Percentiles rank a stretch among this genome's conserved stretches.
Evolutionary conservation across 2,888 invertebrate genomes (phyloP).

Genomic region (Oxystoma pomonae): DNA sequence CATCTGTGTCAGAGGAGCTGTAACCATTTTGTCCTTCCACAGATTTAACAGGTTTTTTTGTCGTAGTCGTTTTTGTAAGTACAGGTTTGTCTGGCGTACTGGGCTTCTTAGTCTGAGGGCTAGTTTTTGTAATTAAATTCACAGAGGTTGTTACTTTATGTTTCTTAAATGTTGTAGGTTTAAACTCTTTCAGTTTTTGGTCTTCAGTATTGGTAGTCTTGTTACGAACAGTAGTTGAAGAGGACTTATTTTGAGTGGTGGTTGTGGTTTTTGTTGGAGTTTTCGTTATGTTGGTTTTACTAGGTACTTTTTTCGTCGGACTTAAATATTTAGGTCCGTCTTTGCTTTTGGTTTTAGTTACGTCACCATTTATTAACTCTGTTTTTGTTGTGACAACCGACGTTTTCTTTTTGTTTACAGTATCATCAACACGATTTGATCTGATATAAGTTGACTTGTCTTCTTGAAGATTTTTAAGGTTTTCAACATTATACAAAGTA

Average conservation of each 20-base stretch:
- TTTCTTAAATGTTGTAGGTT: slow-evolving; percentile 24
- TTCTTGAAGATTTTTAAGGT: slow-evolving; percentile 26
- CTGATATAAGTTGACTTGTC: slow-evolving; percentile 31
- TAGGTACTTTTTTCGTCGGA: slow-evolving; percentile 17
- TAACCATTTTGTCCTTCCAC: slow-evolving; percentile 28
- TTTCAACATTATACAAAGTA: slow-evolving; percentile 31
- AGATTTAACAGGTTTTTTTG: slow-evolving; percentile 17
- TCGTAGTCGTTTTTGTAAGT: slow-evolving; percentile 18
- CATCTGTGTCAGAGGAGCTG: slow-evolving; percentile 33
- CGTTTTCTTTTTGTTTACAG: slow-evolving; percentile 29
- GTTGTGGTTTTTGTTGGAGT: slow-evolving; percentile 14
- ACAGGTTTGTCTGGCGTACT: slow-evolving; percentile 19
- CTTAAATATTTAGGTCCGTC: slow-evolving; percentile 20
- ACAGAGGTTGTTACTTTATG: slow-evolving; percentile 37
- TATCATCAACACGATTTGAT: slow-evolving; percentile 36
- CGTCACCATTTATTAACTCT: slow-evolving; percentile 22
- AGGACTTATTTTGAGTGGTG: slow-evolving; percentile 19
- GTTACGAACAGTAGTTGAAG: slow-evolving; percentile 32
- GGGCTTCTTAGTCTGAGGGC: slow-evolving; percentile 16
- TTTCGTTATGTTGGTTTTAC: slow-evolving; percentile 12
- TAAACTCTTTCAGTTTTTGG: slow-evolving; percentile 23
- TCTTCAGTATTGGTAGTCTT: neutral
- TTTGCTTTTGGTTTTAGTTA: slow-evolving; percentile 24
- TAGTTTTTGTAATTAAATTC: slow-evolving; percentile 27
- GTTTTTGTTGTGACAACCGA: slow-evolving; percentile 14